phyloP scores from a whole-genome alignment of 2,888 invertebrate species.

The Tuberolachnus salignus region DNA sequence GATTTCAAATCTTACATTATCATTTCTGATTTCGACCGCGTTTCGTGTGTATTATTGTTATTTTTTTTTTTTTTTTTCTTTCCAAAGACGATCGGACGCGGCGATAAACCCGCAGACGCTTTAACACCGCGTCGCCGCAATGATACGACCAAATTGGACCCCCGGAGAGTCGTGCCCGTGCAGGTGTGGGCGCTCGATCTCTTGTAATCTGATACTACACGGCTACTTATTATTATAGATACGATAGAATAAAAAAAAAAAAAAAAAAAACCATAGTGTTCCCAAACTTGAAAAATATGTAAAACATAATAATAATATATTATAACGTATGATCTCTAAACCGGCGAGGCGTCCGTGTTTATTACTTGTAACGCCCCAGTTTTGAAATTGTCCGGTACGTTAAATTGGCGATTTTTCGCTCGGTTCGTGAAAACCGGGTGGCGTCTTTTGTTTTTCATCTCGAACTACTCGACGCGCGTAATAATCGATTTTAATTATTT shows the following conservation, averaged over 20 bases:
- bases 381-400: no score
- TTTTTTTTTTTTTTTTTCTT: neutral
- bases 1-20: constrained; percentile 9
- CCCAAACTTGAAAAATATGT: neutral
- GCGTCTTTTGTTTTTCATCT: no score
- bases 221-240: constrained; percentile 49
- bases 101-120: constrained; percentile 24
- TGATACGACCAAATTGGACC: constrained; percentile 29
- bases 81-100: constrained; percentile 16
- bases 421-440: no score
- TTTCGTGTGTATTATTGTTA: neutral
- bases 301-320: constrained; percentile 11
- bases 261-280: no score
- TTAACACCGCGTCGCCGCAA: no score
- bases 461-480: no score
- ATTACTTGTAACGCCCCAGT: no score
- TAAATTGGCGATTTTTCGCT: no score
- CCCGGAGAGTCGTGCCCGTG: constrained; percentile 13
- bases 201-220: constrained; percentile 44
- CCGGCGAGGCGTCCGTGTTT: neutral
- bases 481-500: no score
- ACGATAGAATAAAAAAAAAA: constrained; percentile 1
- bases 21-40: constrained; percentile 34
- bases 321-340: neutral
- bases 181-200: constrained; percentile 49